Evolutionary conservation across 2,888 invertebrate genomes (phyloP), one percentile per base, ranked within the genome.

Genomic region (Tinea semifulvella): DNA sequence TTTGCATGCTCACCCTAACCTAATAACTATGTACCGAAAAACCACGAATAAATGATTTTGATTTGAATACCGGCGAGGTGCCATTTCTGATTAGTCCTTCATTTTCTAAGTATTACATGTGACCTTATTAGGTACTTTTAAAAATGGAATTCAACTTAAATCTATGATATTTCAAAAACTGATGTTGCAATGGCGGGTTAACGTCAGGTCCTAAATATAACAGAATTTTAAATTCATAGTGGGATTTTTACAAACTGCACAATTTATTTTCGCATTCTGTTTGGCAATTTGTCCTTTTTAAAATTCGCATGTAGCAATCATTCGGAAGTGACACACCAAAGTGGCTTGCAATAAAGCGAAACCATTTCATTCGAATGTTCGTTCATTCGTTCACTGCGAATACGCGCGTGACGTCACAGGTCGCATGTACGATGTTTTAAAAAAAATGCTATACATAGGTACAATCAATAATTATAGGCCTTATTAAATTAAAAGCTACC

Each of bases 251-350:
- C 36, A 36, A 36, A 36, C 36, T 4, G 10, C 36, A 16, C 18
- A 7, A 36, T 36, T 36, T 36, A 18, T 36, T 36, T 36, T 16
- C 17, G 36, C 6, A 36, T 36, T 36, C 36, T 14, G 36, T 36
- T 36, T 36, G 36, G 36, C 36, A 36, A 36, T 36, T 36, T 36
- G 36, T 36, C 11, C 36, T 58, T 63, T 68, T 65, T 58, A 55
- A 65, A 63, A 60, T 65, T 64, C 58, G 52, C 53, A 58, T 52
- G 56, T 52, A 52, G 43, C 46, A 50, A 50, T 50, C 54, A 49
- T 47, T 22, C 45, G 49, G 57, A 63, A 61, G 60, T 63, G 61
- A 61, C 58, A 57, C 55, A 55, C 65, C 66, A 65, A 65, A 65
- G 66, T 64, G 68, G 57, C 58, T 56, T 47, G 56, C 59, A 63